A percentile compares a stretch with the other conserved stretches of the same genome.
phyloP scores from a whole-genome alignment of 1,140 invertebrate species.

The Gryon sp. region DNA sequence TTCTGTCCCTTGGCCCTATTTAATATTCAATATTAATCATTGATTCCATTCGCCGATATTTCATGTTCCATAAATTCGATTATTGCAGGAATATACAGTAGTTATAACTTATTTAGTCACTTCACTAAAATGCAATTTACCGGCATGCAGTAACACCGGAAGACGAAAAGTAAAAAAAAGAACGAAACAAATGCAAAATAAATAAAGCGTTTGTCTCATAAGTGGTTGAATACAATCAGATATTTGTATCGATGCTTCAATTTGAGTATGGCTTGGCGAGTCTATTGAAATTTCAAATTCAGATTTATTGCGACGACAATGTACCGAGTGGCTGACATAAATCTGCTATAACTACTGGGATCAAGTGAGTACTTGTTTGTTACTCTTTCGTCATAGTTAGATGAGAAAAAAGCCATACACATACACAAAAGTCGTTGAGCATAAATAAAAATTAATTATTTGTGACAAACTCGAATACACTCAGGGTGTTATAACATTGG shows the following conservation, averaged over 20 bases:
- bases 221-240: slow-evolving; percentile 37
- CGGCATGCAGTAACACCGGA: too few relatives aligned
- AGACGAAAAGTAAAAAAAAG: slow-evolving; percentile 14
- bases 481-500: slow-evolving; percentile 12
- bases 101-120: too few relatives aligned
- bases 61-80: too few relatives aligned
- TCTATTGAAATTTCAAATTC: slow-evolving; percentile 57
- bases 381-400: too few relatives aligned
- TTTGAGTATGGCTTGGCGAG: slow-evolving; percentile 42
- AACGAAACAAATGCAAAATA: slow-evolving; percentile 48
- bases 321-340: slow-evolving; percentile 43
- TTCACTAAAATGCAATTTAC: too few relatives aligned
- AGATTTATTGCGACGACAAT: slow-evolving; percentile 56
- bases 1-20: too few relatives aligned
- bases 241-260: slow-evolving; percentile 49
- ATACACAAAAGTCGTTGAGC: slow-evolving; percentile 45
- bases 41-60: too few relatives aligned
- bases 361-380: slow-evolving; percentile 51
- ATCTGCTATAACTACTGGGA: slow-evolving; percentile 46
- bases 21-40: too few relatives aligned
- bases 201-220: slow-evolving; percentile 41
- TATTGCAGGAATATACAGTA: too few relatives aligned
- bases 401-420: too few relatives aligned
- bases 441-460: slow-evolving; percentile 62
- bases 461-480: slow-evolving; percentile 41